Evolutionary conservation across 2,888 invertebrate genomes (phyloP).

Genomic region (Polyommatus icarus): DNA sequence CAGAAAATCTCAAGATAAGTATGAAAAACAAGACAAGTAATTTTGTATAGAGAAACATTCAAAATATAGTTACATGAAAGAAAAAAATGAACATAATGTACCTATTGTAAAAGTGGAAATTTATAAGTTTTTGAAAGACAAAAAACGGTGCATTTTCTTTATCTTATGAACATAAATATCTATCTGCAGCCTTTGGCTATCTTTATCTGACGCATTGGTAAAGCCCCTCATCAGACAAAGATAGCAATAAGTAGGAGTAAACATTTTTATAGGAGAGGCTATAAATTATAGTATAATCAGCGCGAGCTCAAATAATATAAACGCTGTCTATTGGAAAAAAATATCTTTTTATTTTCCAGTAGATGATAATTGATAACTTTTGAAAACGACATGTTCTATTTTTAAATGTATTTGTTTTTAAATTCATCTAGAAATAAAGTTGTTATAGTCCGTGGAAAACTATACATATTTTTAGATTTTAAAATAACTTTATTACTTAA

Average conservation of each 20-base stretch:
- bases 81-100: background rate
- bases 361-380: too few species aligned
- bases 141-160: background rate
- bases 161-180: too few species aligned
- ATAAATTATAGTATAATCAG: background rate
- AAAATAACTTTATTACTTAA: too few species aligned
- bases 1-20: background rate
- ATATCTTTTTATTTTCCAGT: background rate
- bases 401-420: conserved; percentile 3
- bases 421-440: background rate
- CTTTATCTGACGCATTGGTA: too few species aligned
- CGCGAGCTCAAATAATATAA: background rate
- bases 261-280: too few species aligned
- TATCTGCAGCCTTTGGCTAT: too few species aligned
- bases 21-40: too few species aligned
- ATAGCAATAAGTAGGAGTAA: too few species aligned
- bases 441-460: background rate
- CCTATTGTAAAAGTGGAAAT: too few species aligned
- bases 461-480: too few species aligned
- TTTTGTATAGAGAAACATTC: background rate
- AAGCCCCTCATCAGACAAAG: too few species aligned
- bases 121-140: background rate
- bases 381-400: background rate
- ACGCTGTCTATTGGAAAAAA: background rate
- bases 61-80: background rate